Conservation (phyloP, 2,888 invertebrate genomes). For the Uropetala carovei region DNA sequence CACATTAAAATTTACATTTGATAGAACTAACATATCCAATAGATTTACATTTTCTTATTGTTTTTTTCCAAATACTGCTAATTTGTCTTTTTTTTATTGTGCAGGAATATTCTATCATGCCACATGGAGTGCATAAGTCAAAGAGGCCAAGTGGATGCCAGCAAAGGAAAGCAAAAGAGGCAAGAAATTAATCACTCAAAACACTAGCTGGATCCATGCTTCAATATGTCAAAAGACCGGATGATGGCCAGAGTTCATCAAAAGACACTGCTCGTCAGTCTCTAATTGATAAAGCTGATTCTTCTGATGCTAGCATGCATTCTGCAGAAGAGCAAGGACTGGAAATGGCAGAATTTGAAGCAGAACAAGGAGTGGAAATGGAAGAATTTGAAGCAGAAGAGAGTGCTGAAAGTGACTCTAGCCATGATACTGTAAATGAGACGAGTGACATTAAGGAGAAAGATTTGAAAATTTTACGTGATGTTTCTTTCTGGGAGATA, state of each 20-base stretch:
- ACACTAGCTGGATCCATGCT: not conserved
- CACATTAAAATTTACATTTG: too few relatives aligned
- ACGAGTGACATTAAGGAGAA: not conserved
- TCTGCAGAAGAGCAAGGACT: not conserved
- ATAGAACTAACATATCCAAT: too few relatives aligned
- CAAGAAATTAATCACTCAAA: not conserved
- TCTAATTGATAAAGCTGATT: not conserved
- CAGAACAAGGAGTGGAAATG: not conserved
- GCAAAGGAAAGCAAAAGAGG: not conserved
- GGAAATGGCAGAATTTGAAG: not conserved
- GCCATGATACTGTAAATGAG: not conserved
- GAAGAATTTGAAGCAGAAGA: not conserved
- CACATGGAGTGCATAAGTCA: not conserved
- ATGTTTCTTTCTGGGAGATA: not conserved
- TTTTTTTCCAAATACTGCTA: too few relatives aligned
- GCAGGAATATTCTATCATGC: not conserved
- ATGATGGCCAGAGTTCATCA: not conserved
- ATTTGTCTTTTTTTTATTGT: not conserved
- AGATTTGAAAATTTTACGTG: not conserved
- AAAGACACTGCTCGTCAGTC: not conserved
- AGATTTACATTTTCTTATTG: too few relatives aligned
- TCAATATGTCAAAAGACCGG: not conserved
- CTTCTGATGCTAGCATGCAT: not conserved
- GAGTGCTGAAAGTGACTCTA: not conserved
- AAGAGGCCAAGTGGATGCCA: constrained; percentile 1